Percentiles rank a stretch among this genome's conserved stretches.
These are phyloP conservation scores for Catocala fraxini DNA, from an alignment of 2,888 invertebrate species.

Conservation along the genomic window DNA sequence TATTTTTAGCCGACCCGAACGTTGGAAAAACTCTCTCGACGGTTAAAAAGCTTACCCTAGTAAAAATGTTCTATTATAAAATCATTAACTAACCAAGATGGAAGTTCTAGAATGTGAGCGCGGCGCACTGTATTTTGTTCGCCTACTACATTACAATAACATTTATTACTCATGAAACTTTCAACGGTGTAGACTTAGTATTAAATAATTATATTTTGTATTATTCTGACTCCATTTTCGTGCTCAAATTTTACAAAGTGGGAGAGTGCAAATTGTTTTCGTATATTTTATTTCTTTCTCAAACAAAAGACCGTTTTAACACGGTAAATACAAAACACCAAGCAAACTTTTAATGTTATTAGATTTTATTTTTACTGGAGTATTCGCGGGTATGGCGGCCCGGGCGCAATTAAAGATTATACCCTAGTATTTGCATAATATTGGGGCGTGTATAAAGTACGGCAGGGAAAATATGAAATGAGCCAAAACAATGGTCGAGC, in stretches of 20 bases:
- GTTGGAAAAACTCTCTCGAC: constrained; percentile 9
- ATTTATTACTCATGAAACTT: constrained; percentile 24
- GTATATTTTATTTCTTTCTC: constrained; percentile 33
- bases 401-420: constrained; percentile 73
- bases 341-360: constrained; percentile 59
- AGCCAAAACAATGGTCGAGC: constrained; percentile 46
- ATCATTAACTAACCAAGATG: constrained; percentile 19
- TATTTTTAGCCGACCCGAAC: constrained; percentile 43
- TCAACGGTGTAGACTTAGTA: constrained; percentile 16
- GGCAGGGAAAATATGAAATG: constrained; percentile 57
- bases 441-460: constrained; percentile 62
- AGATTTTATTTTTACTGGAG: constrained; percentile 60
- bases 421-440: constrained; percentile 74
- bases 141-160: constrained; percentile 3
- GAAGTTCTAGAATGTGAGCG: constrained; percentile 9
- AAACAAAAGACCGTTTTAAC: constrained; percentile 38
- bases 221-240: constrained; percentile 21
- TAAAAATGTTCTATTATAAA: constrained; percentile 23
- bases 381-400: constrained; percentile 53
- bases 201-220: constrained; percentile 27
- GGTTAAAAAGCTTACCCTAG: constrained; percentile 21
- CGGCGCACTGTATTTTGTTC: constrained; percentile 13
- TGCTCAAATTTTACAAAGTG: constrained; percentile 19
- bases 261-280: constrained; percentile 33
- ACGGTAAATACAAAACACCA: constrained; percentile 39